These are phyloP conservation scores for Yoshiicerus persimilis DNA, from an alignment of 1,140 invertebrate species.

Conservation along the genomic window DNA sequence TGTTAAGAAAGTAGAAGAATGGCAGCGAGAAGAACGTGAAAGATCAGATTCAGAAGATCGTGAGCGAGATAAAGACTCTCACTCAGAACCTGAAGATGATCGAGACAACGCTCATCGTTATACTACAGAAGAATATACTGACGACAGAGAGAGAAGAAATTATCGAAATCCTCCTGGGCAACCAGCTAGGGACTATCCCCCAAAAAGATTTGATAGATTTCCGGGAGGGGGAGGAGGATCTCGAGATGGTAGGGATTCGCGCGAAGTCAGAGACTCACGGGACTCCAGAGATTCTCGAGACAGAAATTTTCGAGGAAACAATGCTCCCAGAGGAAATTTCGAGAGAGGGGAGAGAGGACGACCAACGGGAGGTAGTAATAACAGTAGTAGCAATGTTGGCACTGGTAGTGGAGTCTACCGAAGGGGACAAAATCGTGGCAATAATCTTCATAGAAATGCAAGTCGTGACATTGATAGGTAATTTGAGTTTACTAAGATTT, in stretches of 20 bases:
- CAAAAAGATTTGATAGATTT: neutral
- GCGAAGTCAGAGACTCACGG: neutral
- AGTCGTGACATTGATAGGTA: neutral
- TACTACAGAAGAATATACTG: neutral
- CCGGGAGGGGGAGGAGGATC: neutral
- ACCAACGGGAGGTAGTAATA: neutral
- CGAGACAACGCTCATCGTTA: constrained; percentile 25
- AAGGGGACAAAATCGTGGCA: constrained; percentile 1
- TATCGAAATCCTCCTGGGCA: neutral
- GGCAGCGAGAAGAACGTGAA: neutral
- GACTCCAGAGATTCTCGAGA: neutral
- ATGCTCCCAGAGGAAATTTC: neutral
- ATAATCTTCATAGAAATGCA: neutral
- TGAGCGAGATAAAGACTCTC: constrained; percentile 41
- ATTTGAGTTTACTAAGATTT: neutral
- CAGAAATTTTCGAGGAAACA: neutral
- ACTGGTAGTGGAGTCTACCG: neutral
- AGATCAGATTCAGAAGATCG: constrained; percentile 7
- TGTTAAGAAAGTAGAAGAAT: neutral
- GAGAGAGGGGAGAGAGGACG: neutral
- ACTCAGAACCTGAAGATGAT: constrained; percentile 45
- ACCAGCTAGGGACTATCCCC: neutral
- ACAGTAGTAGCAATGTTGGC: neutral
- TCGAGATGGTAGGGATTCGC: neutral
- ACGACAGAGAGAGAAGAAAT: neutral